These are phyloP conservation scores for Triops cancriformis DNA, from an alignment of 1,140 invertebrate species.

Conservation along the genomic window DNA sequence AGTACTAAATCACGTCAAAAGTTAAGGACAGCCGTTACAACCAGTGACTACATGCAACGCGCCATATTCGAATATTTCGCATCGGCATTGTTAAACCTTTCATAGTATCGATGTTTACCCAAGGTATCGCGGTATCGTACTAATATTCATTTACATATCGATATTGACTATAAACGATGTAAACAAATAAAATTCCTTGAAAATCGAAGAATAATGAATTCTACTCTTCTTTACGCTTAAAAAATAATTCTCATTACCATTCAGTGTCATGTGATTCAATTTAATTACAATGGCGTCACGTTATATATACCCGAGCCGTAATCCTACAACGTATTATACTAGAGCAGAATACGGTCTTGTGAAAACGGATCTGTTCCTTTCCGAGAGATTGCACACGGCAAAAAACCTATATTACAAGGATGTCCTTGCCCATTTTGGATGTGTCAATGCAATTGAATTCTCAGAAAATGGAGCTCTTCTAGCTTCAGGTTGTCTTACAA, in stretches of 20 bases:
- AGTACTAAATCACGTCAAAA: neutral
- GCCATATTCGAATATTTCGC: neutral
- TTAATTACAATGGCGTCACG: neutral
- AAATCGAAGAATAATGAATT: neutral
- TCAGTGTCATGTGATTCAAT: neutral
- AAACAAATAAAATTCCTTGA: neutral
- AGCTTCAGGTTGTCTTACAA: slow-evolving; percentile 62
- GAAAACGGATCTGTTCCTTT: neutral
- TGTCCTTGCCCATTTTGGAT: slow-evolving; percentile 82
- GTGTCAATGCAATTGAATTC: slow-evolving; percentile 95
- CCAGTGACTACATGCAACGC: neutral
- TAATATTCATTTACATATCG: no score
- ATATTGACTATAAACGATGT: neutral
- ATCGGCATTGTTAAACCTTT: neutral
- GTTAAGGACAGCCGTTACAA: neutral
- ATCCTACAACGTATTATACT: neutral
- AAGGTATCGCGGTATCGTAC: no score
- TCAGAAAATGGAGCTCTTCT: slow-evolving; percentile 74
- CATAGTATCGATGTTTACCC: neutral
- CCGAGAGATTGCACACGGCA: neutral
- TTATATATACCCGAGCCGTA: neutral
- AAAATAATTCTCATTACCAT: neutral
- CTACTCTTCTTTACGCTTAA: neutral
- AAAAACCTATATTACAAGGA: slow-evolving; percentile 70
- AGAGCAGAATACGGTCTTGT: neutral